Evolutionary conservation across 2,888 invertebrate species (phyloP).

Genomic region (Drosophila pegasa): DNA sequence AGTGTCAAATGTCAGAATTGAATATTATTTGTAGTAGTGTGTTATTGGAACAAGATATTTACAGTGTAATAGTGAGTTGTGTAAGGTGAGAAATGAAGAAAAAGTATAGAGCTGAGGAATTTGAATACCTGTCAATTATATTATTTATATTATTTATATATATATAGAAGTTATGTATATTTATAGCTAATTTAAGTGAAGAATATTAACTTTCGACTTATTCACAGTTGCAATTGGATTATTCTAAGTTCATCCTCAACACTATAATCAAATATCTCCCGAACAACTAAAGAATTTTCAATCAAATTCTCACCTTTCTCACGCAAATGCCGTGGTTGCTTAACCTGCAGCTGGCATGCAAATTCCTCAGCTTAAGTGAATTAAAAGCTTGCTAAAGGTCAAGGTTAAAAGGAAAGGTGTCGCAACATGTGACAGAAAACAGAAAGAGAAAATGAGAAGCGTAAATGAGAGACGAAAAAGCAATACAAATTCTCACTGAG

Average conservation of each 20-base stretch:
- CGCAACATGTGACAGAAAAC: constrained; percentile 6
- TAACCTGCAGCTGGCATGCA: constrained; percentile 16
- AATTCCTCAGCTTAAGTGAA: constrained; percentile 13
- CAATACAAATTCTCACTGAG: background rate
- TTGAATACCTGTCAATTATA: no score
- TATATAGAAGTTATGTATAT: no score
- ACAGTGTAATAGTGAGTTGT: no score
- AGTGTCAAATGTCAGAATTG: no score
- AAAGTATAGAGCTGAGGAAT: no score
- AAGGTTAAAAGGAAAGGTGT: constrained; percentile 7
- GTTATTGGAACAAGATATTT: no score
- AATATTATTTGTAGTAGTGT: no score
- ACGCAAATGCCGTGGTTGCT: background rate
- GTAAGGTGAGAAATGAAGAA: no score
- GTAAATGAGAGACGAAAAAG: constrained; percentile 21
- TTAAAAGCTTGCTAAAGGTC: constrained; percentile 19
- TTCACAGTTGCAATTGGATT: no score
- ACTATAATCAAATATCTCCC: background rate
- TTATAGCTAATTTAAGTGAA: no score
- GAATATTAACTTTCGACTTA: no score
- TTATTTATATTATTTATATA: no score
- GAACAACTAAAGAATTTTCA: background rate
- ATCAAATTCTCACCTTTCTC: background rate
- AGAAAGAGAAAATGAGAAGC: constrained; percentile 16
- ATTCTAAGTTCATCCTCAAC: background rate